These are phyloP conservation scores for Merops nubicus DNA, from an alignment of 2,113 vertebrate species.

Conservation along the genomic window DNA sequence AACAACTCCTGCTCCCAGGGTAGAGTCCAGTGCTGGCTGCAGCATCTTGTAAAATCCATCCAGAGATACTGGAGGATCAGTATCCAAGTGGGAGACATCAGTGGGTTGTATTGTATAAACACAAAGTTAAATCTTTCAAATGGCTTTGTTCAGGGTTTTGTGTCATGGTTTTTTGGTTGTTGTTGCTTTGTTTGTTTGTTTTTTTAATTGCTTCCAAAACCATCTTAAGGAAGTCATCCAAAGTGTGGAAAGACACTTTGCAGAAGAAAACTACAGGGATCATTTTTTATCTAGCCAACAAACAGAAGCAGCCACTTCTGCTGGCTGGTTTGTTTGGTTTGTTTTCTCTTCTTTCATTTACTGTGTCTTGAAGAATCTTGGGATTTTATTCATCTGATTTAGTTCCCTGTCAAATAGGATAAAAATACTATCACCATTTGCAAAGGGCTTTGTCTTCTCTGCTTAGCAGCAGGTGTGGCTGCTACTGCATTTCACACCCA, in stretches of 20 bases:
- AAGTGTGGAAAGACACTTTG: background rate
- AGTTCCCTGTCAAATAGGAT: background rate
- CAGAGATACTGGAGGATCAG: background rate
- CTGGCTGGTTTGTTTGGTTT: background rate
- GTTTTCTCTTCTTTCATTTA: background rate
- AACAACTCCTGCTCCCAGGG: background rate
- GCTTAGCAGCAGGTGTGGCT: fast-evolving
- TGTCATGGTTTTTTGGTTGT: background rate
- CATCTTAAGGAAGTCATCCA: background rate
- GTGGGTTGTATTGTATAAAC: background rate
- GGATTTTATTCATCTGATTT: background rate
- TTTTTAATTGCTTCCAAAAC: background rate
- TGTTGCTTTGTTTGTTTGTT: background rate
- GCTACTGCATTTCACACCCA: background rate
- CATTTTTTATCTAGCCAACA: background rate
- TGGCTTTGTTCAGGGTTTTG: background rate
- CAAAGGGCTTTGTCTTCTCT: background rate
- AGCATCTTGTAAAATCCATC: background rate
- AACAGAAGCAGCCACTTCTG: background rate
- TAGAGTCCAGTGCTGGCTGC: background rate
- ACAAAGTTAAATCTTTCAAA: background rate
- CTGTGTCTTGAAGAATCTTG: background rate
- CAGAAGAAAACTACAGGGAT: background rate
- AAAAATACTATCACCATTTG: background rate
- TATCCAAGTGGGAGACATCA: background rate